Evolutionary conservation across 2,797 vertebrate genomes (phyloP), one percentile per base, ranked within the genome.

Genomic region (Loris lydekkerianus): DNA sequence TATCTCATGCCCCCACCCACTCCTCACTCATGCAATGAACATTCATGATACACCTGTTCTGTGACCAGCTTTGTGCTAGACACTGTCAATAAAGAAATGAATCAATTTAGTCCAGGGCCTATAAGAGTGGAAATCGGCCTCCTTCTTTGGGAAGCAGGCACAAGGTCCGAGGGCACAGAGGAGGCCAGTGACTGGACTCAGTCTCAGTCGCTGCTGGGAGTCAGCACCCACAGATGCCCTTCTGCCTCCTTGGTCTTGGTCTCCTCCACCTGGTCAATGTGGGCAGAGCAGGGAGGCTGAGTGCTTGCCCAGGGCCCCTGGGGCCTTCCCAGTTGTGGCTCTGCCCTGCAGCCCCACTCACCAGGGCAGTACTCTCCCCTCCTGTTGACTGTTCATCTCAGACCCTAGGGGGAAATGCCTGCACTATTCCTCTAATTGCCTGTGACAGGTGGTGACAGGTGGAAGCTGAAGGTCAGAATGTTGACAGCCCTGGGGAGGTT

Each of bases 401-500:
- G 90, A 97, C 92, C 58, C 77, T 93, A 91, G 96, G 56, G 75
- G 87, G 7, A 46, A 86, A 87, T 43, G 93, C 37, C 83, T 96
- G 67, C n/a, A 89, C 72, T 20, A 78, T 97, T 96, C 97, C 89
- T 86, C 94, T 98, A 98, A 98, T 98, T 97, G 98, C 97, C 94
- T 95, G 96, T 98, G 98, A 98, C 94, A 93, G 97, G 96, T 97
- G 97, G 96, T 97, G 98, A 98, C 98, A 98, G 97, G 93, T 97
- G 73, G 89, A 85, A 82, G 97, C 93, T 7, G 97, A 95, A 97
- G 98, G 98, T 98, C 98, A 98, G 90, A 89, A 85, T 83, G 94
- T 76, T 96, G 97, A 97, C 96, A 96, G 96, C 94, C 96, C 92
- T 65, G 11, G 96, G 97, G 98, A 98, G 98, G 97, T 46, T 82